Conservation (phyloP, 1,140 invertebrate species). For the Choristoneura fumiferana region DNA sequence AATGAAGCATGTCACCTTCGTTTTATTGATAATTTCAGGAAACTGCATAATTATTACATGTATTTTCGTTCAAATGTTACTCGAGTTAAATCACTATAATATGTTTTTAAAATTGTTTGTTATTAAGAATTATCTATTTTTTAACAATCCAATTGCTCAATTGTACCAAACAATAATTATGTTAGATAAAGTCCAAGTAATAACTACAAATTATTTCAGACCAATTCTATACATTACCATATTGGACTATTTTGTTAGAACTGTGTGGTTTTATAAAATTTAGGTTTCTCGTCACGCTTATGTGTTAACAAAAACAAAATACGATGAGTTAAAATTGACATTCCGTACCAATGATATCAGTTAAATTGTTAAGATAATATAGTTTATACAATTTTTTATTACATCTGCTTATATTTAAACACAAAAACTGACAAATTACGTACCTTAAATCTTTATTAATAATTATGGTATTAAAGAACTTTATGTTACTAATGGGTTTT, state of each 20-base stretch:
- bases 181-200: no score
- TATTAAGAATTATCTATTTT: background rate
- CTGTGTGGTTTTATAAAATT: no score
- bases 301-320: no score
- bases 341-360: constrained; percentile 14
- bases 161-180: background rate
- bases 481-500: background rate
- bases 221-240: no score
- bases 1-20: background rate
- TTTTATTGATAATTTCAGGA: background rate
- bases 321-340: background rate
- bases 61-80: no score
- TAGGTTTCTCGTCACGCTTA: no score
- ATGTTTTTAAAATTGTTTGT: background rate
- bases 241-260: no score
- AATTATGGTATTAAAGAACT: background rate
- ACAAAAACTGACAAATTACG: constrained; percentile 8
- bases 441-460: constrained; percentile 7
- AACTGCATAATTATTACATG: background rate
- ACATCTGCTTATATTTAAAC: background rate
- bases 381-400: no score
- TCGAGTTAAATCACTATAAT: no score
- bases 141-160: constrained; percentile 2
- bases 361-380: background rate
- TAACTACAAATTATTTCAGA: no score